Evolutionary conservation across 2,888 invertebrate species (phyloP).

Genomic region (Nymphalis polychloros): DNA sequence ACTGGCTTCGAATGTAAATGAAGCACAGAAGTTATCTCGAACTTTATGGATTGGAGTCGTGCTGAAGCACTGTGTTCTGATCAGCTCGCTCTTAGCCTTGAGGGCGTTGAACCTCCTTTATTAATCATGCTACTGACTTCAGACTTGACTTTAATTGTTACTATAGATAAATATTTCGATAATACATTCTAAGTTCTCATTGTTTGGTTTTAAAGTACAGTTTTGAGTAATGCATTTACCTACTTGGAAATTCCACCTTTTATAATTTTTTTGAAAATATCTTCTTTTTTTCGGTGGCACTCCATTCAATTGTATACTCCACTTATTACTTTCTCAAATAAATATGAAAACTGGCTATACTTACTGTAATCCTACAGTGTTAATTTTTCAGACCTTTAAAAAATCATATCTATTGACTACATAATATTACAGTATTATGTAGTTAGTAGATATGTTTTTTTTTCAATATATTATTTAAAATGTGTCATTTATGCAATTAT

Average conservation of each 20-base stretch:
- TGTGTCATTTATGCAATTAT: too few species aligned
- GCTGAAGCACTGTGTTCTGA: conserved; percentile 68
- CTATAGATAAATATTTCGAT: conserved; percentile 8
- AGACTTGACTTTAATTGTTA: conserved; percentile 15
- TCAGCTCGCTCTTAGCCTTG: conserved; percentile 61
- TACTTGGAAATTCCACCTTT: neutral
- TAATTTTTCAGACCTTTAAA: too few species aligned
- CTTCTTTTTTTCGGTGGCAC: neutral
- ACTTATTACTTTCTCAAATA: too few species aligned
- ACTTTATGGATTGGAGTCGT: conserved; percentile 68
- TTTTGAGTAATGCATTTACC: neutral
- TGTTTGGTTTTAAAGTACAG: neutral
- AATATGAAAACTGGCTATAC: too few species aligned
- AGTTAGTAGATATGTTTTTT: too few species aligned
- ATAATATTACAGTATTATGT: too few species aligned
- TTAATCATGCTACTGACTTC: conserved; percentile 58
- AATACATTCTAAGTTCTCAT: conserved; percentile 1
- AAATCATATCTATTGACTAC: too few species aligned
- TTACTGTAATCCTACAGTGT: too few species aligned
- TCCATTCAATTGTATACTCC: too few species aligned
- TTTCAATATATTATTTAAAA: too few species aligned
- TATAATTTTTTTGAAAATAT: neutral
- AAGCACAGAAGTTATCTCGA: conserved; percentile 61
- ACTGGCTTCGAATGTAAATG: conserved; percentile 44
- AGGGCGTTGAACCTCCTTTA: conserved; percentile 67